Evolutionary conservation across 2,888 invertebrate genomes (phyloP).

Genomic region (Idaea biselata): DNA sequence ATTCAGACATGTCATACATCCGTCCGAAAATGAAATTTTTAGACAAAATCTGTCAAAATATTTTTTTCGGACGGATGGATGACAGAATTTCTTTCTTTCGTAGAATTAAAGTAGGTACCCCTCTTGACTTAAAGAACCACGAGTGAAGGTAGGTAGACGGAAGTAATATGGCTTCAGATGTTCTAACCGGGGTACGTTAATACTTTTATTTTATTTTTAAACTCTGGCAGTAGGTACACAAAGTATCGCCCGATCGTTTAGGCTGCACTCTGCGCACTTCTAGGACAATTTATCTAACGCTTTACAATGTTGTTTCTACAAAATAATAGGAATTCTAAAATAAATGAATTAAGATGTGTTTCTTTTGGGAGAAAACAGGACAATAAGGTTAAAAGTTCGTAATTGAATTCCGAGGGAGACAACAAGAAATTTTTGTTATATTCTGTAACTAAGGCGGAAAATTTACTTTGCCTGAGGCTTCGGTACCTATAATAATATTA

Average conservation of each 20-base stretch:
- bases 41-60: no score
- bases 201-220: no score
- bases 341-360: constrained; percentile 31
- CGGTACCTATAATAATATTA: neutral
- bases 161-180: no score
- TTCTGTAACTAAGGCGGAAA: constrained; percentile 1
- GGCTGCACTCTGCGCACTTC: neutral
- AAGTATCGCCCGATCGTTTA: neutral
- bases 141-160: no score
- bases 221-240: no score
- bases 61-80: no score
- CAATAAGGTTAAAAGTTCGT: constrained; percentile 27
- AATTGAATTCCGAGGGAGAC: constrained; percentile 29
- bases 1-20: no score
- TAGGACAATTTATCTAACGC: constrained; percentile 11
- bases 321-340: constrained; percentile 25
- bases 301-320: constrained; percentile 7
- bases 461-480: neutral
- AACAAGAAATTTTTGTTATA: constrained; percentile 18
- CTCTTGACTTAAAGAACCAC: no score
- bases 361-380: constrained; percentile 25
- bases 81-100: no score
- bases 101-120: no score
- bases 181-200: no score
- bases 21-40: no score